Percentiles rank a stretch among this genome's conserved stretches.
Evolutionary conservation across 2,797 vertebrate species (phyloP).

Genomic region (Clamator glandarius): DNA sequence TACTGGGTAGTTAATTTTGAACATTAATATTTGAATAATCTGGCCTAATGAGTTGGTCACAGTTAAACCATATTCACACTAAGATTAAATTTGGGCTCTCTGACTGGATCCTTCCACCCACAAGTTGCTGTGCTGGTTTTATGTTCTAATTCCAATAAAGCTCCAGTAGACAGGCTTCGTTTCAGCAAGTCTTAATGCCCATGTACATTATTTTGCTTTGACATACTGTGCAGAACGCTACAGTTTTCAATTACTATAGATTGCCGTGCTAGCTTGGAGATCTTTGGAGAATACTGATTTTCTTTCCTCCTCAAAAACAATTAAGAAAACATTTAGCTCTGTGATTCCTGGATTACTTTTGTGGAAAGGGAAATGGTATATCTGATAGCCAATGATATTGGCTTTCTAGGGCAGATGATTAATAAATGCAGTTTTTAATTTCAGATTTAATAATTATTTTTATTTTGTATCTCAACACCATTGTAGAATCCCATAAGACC

Average conservation of each 20-base stretch:
- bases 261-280: background rate
- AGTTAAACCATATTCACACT: background rate
- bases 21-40: background rate
- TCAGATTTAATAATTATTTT: conserved; percentile 60
- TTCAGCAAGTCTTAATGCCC: conserved; percentile 15
- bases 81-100: background rate
- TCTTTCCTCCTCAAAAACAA: background rate
- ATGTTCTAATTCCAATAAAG: background rate
- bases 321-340: background rate
- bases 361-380: background rate
- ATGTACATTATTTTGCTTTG: conserved; percentile 26
- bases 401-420: conserved; percentile 45
- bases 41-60: background rate
- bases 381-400: background rate
- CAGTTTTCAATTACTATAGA: conserved; percentile 33
- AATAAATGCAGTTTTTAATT: conserved; percentile 59
- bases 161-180: background rate
- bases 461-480: conserved; percentile 47
- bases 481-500: conserved; percentile 58
- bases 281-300: conserved; percentile 24
- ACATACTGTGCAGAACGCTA: background rate
- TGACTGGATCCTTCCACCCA: background rate
- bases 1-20: background rate
- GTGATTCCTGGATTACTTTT: background rate
- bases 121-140: background rate